These are phyloP conservation scores for Penaeus monodon DNA, from an alignment of 2,888 invertebrate species.

Conservation along the genomic window DNA sequence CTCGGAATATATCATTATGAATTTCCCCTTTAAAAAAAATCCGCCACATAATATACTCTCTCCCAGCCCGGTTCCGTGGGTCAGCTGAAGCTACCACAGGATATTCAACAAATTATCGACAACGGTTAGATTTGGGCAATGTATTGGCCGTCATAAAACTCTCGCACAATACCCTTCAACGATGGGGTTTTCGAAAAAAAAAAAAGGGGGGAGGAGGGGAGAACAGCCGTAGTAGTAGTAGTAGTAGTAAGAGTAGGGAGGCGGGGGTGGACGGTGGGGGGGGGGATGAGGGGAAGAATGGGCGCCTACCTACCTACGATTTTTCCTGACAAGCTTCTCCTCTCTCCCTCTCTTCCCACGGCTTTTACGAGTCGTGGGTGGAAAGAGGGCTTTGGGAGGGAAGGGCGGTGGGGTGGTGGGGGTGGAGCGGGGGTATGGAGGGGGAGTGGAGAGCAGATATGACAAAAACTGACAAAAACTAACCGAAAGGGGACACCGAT, in stretches of 20 bases:
- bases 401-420: too few species aligned
- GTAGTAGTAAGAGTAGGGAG: neutral
- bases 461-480: conserved; percentile 41
- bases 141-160: conserved; percentile 40
- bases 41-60: neutral
- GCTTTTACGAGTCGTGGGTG: conserved; percentile 9
- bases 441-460: conserved; percentile 25
- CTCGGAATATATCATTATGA: too few species aligned
- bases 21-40: too few species aligned
- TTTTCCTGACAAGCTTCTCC: neutral
- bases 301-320: too few species aligned
- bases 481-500: conserved; percentile 44
- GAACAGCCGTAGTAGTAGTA: neutral
- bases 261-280: neutral
- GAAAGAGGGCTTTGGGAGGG: conserved; percentile 8
- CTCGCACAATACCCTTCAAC: conserved; percentile 4
- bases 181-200: conserved; percentile 10
- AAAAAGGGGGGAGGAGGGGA: neutral
- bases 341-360: conserved; percentile 25
- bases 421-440: neutral
- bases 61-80: neutral
- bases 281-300: neutral
- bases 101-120: conserved; percentile 38
- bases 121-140: conserved; percentile 36
- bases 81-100: neutral